phyloP scores from a whole-genome alignment of 2,113 vertebrate genomes.

The Lamprotornis superbus region DNA sequence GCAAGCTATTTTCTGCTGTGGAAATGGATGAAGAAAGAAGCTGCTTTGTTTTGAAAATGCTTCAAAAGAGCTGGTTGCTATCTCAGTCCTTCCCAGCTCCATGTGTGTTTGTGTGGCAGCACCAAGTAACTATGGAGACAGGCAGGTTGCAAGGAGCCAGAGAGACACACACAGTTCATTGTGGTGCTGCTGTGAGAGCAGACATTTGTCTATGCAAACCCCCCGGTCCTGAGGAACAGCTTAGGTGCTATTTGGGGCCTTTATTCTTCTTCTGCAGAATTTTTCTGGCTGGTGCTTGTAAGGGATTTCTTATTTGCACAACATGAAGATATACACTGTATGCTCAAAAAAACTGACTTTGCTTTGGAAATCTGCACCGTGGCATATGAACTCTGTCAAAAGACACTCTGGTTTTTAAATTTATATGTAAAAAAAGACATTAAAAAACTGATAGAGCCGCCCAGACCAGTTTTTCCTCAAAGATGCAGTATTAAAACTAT shows the following conservation, averaged over 20 bases:
- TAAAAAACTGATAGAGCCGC: background rate
- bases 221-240: background rate
- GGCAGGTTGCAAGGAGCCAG: background rate
- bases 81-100: background rate
- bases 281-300: background rate
- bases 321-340: background rate
- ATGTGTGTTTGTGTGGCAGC: background rate
- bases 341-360: background rate
- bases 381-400: background rate
- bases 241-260: background rate
- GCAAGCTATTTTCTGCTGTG: background rate
- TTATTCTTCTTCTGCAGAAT: background rate
- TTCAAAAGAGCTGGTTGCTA: background rate
- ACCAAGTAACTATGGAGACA: constrained; percentile 40
- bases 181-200: background rate
- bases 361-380: background rate
- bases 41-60: constrained; percentile 20
- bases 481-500: background rate
- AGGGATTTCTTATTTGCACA: background rate
- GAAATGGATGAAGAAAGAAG: background rate
- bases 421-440: constrained; percentile 14
- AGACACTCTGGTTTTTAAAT: background rate
- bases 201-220: background rate
- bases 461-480: constrained; percentile 33
- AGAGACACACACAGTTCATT: background rate